phyloP scores from a whole-genome alignment of 2,888 invertebrate genomes.

The Sphaeridia pumilis region DNA sequence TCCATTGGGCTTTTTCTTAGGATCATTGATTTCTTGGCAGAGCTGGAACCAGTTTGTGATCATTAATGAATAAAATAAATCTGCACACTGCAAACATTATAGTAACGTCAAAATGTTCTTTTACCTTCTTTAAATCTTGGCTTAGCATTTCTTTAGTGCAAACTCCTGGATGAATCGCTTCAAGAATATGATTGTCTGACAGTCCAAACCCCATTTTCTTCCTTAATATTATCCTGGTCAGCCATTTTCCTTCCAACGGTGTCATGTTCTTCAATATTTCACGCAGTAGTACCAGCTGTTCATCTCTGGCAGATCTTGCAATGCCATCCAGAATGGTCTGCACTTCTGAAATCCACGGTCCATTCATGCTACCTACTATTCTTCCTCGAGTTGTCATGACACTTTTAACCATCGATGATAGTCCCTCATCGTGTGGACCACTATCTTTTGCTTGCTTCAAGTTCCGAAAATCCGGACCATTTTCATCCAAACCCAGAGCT shows the following conservation, averaged over 20 bases:
- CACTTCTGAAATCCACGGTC: constrained; percentile 13
- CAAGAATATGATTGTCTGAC: constrained; percentile 16
- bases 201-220: constrained; percentile 23
- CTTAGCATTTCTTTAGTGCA: constrained; percentile 14
- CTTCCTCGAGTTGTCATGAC: constrained; percentile 14
- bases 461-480: too few species aligned
- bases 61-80: background rate
- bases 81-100: background rate
- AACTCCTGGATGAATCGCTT: constrained; percentile 25
- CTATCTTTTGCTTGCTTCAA: too few species aligned
- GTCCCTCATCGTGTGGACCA: too few species aligned
- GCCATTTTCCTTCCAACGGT: constrained; percentile 33
- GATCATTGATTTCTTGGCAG: constrained; percentile 31
- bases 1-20: background rate
- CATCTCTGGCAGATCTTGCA: constrained; percentile 10
- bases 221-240: constrained; percentile 25
- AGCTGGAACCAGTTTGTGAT: constrained; percentile 16
- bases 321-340: constrained; percentile 27
- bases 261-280: constrained; percentile 17
- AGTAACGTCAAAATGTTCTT: background rate
- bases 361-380: constrained; percentile 1
- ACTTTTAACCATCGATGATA: constrained; percentile 15
- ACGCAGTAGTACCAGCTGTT: constrained; percentile 22
- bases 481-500: too few species aligned
- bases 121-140: constrained; percentile 24